These are phyloP conservation scores for Mallotus villosus DNA, from an alignment of 2,797 vertebrate species.

Conservation along the genomic window DNA sequence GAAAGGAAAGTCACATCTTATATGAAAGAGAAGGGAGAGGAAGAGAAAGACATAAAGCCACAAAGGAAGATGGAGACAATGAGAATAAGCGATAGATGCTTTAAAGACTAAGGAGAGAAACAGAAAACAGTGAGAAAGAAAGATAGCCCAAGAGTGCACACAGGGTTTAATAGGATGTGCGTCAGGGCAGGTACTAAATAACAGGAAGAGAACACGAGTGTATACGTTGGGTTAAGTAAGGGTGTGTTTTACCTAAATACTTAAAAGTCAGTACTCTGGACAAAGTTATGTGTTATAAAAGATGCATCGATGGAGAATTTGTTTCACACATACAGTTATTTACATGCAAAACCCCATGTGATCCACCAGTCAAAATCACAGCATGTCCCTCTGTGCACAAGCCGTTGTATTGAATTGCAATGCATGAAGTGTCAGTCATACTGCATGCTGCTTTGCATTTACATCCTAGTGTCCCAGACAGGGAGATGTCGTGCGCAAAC, in stretches of 20 bases:
- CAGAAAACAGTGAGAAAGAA: constrained; percentile 11
- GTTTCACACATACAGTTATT: neutral
- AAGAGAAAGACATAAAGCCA: neutral
- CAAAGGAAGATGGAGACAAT: constrained; percentile 4
- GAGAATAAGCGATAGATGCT: constrained; percentile 9
- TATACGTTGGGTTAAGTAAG: constrained; percentile 72
- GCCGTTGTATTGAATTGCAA: neutral
- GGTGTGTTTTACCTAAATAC: constrained; percentile 69
- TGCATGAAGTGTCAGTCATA: too few relatives aligned
- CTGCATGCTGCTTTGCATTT: neutral
- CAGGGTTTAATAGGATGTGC: constrained; percentile 77
- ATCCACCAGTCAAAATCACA: too few relatives aligned
- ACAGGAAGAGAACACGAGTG: constrained; percentile 79
- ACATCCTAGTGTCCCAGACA: constrained; percentile 54
- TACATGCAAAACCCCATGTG: neutral
- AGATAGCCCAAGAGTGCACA: constrained; percentile 58
- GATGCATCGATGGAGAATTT: too few relatives aligned
- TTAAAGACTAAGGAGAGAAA: constrained; percentile 10
- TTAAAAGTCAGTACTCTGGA: constrained; percentile 32
- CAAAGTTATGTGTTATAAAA: constrained; percentile 1
- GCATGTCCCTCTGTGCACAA: neutral
- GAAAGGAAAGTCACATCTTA: constrained; percentile 49
- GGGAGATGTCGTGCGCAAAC: constrained; percentile 58
- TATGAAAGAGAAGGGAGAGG: neutral
- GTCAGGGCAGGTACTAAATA: constrained; percentile 82